Evolutionary conservation across 1,140 invertebrate genomes (phyloP).

Genomic region (Cydia strobilella): DNA sequence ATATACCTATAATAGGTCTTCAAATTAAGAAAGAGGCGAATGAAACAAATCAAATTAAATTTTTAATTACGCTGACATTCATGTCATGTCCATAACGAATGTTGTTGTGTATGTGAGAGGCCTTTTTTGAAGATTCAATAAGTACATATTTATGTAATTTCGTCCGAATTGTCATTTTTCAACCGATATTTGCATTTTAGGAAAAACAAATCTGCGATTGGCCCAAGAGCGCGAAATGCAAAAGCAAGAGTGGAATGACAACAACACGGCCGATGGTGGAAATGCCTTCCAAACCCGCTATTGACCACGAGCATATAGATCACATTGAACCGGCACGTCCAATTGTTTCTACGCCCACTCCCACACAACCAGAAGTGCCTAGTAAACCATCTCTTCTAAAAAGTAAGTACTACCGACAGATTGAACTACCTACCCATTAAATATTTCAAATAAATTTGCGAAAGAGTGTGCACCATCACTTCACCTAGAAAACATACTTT

Average conservation of each 20-base stretch:
- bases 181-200: slow-evolving; percentile 43
- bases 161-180: background rate
- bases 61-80: no score
- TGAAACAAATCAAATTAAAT: no score
- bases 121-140: no score
- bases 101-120: no score
- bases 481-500: no score
- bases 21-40: no score
- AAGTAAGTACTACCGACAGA: slow-evolving; percentile 39
- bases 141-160: background rate
- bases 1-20: no score
- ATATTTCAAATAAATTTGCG: no score
- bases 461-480: no score
- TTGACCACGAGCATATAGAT: slow-evolving; percentile 39
- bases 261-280: slow-evolving; percentile 43
- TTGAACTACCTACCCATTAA: no score
- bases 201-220: slow-evolving; percentile 87
- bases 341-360: slow-evolving; percentile 31
- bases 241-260: slow-evolving; percentile 50
- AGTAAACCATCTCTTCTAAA: slow-evolving; percentile 44
- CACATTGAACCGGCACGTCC: slow-evolving; percentile 37
- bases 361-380: slow-evolving; percentile 37
- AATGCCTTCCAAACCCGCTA: slow-evolving; percentile 44
- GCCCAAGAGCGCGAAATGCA: slow-evolving; percentile 86
- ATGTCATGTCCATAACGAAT: no score